Conservation (phyloP, 2,797 vertebrate genomes). For the Sandelia bainsii region DNA sequence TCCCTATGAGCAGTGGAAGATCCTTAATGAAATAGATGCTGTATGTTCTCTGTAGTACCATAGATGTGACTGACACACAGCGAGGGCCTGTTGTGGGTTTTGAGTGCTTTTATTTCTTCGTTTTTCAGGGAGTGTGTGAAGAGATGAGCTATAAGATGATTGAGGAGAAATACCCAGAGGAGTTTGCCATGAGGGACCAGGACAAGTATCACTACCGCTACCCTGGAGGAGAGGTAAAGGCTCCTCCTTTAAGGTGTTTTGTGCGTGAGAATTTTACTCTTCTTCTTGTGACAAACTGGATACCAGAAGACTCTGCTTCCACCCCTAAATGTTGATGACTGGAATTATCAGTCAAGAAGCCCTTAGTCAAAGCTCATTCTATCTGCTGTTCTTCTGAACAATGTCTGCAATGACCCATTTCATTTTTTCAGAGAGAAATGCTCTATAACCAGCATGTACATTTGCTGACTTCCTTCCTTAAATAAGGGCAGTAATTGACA, state of each 20-base stretch:
- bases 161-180: slow-evolving; percentile 89
- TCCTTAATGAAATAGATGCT: slow-evolving; percentile 96
- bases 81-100: neutral
- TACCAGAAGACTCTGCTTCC: neutral
- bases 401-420: too few species aligned
- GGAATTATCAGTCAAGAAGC: too few species aligned
- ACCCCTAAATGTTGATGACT: too few species aligned
- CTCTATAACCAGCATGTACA: too few species aligned
- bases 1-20: slow-evolving; percentile 98
- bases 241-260: neutral
- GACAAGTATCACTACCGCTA: slow-evolving; percentile 98
- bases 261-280: neutral
- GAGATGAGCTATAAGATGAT: slow-evolving; percentile 95
- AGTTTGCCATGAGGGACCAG: slow-evolving; percentile 93
- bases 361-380: too few species aligned
- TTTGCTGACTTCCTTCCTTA: too few species aligned
- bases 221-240: slow-evolving; percentile 93
- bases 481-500: too few species aligned
- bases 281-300: neutral
- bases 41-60: slow-evolving; percentile 79
- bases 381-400: too few species aligned
- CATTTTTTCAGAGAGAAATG: too few species aligned
- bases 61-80: too few species aligned
- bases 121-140: slow-evolving; percentile 93
- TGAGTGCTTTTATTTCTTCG: slow-evolving; percentile 16